Conservation (phyloP, 2,888 invertebrate species). For the Dynastes hyllus region DNA sequence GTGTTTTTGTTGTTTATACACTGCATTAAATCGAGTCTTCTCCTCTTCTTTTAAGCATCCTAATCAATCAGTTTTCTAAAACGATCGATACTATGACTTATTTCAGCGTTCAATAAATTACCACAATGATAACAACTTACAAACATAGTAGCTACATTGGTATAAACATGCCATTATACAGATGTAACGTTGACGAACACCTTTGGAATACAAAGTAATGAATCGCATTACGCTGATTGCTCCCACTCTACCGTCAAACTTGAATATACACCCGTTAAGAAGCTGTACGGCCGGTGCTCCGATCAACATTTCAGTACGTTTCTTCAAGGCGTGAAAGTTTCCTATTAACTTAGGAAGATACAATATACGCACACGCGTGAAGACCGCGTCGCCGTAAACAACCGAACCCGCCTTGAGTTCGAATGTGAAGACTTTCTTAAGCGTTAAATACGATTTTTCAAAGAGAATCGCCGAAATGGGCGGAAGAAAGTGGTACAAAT, state of each 20-base stretch:
- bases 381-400: neutral
- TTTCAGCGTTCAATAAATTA: no score
- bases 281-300: conserved; percentile 23
- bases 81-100: no score
- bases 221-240: conserved; percentile 27
- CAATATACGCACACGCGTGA: neutral
- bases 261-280: conserved; percentile 37
- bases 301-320: conserved; percentile 40
- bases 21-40: no score
- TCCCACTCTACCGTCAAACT: conserved; percentile 31
- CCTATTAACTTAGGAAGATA: conserved; percentile 5
- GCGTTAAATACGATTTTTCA: conserved; percentile 1
- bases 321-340: conserved; percentile 37
- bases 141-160: no score
- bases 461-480: conserved; percentile 59
- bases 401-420: no score
- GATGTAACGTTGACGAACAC: conserved; percentile 8
- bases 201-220: conserved; percentile 32
- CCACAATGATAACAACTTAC: no score
- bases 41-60: no score
- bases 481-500: conserved; percentile 57
- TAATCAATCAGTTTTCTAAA: no score
- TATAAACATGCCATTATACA: no score
- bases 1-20: no score
- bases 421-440: neutral